Evolutionary conservation across 1,140 invertebrate genomes (phyloP).

Genomic region (Pogonomyrmex barbatus): DNA sequence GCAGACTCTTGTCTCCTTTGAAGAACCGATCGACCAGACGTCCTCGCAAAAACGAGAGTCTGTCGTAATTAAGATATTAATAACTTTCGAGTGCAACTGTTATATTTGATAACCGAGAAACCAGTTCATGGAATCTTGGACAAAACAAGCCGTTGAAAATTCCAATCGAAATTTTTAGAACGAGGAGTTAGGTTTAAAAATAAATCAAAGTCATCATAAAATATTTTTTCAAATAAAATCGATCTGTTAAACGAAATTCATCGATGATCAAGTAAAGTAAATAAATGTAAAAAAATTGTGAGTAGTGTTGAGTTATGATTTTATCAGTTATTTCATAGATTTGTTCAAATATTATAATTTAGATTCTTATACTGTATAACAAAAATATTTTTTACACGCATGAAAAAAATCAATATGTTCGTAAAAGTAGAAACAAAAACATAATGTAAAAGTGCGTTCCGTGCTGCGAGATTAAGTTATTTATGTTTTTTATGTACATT

Average conservation of each 20-base stretch:
- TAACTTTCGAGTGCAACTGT: conserved; percentile 57
- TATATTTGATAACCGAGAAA: conserved; percentile 48
- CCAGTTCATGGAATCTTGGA: not conserved
- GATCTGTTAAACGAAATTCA: too few species aligned
- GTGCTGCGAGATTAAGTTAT: too few species aligned
- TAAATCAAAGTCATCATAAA: not conserved
- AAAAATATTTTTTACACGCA: too few species aligned
- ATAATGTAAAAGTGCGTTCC: too few species aligned
- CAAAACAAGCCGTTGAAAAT: not conserved
- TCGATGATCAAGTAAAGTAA: not conserved
- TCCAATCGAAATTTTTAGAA: not conserved
- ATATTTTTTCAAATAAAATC: not conserved
- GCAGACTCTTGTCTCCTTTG: conserved; percentile 1
- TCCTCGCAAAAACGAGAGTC: conserved; percentile 63
- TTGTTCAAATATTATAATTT: not conserved
- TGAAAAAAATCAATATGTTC: too few species aligned
- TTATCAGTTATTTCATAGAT: not conserved
- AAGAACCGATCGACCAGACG: conserved; percentile 70
- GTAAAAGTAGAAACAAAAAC: too few species aligned
- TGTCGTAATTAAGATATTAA: conserved; percentile 77
- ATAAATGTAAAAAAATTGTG: not conserved
- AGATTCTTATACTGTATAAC: not conserved
- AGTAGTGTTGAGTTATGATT: not conserved
- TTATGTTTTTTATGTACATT: too few species aligned
- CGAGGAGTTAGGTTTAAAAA: not conserved